A percentile compares a stretch with the other conserved stretches of the same genome.
Conservation (phyloP, 2,797 vertebrate species). For the Euphonia xanthogaster region DNA sequence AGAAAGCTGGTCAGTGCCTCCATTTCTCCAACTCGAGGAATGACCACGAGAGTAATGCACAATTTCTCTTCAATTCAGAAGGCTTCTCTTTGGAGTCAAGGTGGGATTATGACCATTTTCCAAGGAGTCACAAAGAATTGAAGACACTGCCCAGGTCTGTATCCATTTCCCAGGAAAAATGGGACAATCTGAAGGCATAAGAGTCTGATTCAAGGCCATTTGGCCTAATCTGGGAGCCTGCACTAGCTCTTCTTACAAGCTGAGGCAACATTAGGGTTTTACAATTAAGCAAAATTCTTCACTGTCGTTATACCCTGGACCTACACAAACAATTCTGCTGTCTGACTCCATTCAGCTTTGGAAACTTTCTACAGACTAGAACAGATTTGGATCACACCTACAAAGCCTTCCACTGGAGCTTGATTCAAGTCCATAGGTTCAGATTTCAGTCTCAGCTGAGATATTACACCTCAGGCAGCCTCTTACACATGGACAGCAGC, state of each 20-base stretch:
- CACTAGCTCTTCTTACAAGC: neutral
- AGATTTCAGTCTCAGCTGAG: neutral
- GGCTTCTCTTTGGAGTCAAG: neutral
- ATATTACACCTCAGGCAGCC: neutral
- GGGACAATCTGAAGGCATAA: neutral
- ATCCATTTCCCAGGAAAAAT: neutral
- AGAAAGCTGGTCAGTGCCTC: neutral
- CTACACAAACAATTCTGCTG: neutral
- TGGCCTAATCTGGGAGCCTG: neutral
- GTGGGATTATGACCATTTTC: neutral
- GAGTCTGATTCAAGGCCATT: neutral
- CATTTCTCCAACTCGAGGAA: neutral
- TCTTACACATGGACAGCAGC: neutral
- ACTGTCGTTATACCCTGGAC: neutral
- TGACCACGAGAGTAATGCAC: neutral
- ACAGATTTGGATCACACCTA: neutral
- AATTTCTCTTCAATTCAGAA: neutral
- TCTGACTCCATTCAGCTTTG: neutral
- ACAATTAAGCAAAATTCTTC: neutral
- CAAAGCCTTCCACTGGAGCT: neutral
- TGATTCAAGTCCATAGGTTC: neutral
- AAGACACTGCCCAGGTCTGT: neutral
- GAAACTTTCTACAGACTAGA: neutral
- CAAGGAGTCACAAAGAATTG: neutral
- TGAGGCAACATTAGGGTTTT: neutral